Conservation (phyloP, 2,797 vertebrate genomes). For the Philypnodon macrostomus region DNA sequence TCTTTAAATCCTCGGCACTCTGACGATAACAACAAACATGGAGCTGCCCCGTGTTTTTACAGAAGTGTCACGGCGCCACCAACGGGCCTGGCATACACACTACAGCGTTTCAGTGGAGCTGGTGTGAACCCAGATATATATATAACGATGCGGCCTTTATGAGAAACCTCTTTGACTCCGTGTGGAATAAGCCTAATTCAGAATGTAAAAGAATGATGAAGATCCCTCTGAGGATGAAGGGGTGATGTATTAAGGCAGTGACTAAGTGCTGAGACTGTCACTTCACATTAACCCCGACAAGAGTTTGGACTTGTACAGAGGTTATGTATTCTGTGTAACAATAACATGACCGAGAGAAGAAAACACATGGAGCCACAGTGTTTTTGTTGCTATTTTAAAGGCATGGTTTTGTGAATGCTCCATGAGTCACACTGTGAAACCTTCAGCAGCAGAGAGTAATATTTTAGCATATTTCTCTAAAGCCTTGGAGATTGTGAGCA, state of each 20-base stretch:
- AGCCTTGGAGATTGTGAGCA: slow-evolving; percentile 5
- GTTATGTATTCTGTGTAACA: slow-evolving; percentile 37
- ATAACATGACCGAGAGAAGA: too few species aligned
- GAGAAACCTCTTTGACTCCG: neutral
- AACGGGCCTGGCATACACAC: too few species aligned
- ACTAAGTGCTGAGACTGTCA: slow-evolving; percentile 59
- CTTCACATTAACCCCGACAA: slow-evolving; percentile 44
- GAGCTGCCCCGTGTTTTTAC: too few species aligned
- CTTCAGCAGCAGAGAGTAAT: neutral
- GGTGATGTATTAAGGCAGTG: slow-evolving; percentile 23
- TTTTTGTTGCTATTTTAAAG: slow-evolving; percentile 11
- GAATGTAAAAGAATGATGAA: slow-evolving; percentile 38
- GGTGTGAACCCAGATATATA: too few species aligned
- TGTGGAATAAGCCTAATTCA: slow-evolving; percentile 8
- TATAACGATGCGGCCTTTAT: neutral
- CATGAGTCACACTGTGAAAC: neutral
- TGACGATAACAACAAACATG: too few species aligned
- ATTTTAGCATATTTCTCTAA: slow-evolving; percentile 4
- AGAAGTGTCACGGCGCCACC: too few species aligned
- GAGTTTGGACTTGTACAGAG: slow-evolving; percentile 16
- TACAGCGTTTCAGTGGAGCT: too few species aligned
- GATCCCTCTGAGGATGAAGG: slow-evolving; percentile 23
- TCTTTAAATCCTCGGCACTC: too few species aligned
- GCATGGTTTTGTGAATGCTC: too few species aligned
- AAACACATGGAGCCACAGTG: slow-evolving; percentile 21